phyloP scores from a whole-genome alignment of 2,888 invertebrate genomes.

The Hirudinaria manillensis region DNA sequence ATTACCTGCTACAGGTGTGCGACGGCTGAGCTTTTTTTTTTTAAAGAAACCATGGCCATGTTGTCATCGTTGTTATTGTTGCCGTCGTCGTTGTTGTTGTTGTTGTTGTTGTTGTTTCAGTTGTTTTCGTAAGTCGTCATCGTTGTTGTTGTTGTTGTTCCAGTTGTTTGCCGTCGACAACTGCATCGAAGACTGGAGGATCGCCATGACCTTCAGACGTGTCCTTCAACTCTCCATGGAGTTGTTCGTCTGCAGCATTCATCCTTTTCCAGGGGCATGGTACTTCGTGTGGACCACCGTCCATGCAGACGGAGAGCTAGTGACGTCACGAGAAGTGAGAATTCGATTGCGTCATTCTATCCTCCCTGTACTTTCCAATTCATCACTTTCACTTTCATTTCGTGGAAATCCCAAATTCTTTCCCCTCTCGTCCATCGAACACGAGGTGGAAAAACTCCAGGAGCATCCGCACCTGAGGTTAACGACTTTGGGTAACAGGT shows the following conservation, averaged over 20 bases:
- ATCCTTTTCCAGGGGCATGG: conserved; percentile 58
- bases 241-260: conserved; percentile 88
- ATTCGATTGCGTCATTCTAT: conserved; percentile 69
- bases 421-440: no score
- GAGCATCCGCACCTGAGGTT: no score
- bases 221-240: conserved; percentile 60
- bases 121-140: not conserved
- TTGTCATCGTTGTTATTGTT: no score
- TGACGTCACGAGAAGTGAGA: conserved; percentile 44
- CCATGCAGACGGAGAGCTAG: conserved; percentile 41
- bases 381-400: no score
- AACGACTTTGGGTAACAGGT: no score
- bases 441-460: no score
- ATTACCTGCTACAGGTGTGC: no score
- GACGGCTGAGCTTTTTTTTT: no score
- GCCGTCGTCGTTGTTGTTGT: not conserved
- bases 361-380: conserved; percentile 67
- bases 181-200: conserved; percentile 99
- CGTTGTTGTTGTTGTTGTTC: not conserved
- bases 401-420: no score
- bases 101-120: not conserved
- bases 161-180: conserved; percentile 92
- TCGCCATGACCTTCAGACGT: conserved; percentile 98
- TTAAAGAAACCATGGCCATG: no score
- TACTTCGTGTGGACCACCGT: conserved; percentile 57